These are phyloP conservation scores for Catonia carolina DNA, from an alignment of 2,888 invertebrate genomes.

Conservation along the genomic window DNA sequence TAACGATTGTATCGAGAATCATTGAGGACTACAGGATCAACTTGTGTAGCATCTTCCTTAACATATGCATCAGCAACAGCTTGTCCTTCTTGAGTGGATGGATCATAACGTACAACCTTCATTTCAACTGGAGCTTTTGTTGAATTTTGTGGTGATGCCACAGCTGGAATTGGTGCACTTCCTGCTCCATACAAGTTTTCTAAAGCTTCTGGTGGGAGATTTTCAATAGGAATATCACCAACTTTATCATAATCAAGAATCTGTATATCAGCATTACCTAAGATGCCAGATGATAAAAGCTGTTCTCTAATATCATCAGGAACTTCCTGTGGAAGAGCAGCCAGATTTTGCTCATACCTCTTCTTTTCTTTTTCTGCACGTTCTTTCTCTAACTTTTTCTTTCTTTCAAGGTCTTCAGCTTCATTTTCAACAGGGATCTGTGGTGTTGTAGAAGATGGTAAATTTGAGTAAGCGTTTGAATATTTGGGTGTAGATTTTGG, in stretches of 20 bases:
- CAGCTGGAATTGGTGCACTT: constrained; percentile 61
- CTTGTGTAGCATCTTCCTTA: constrained; percentile 62
- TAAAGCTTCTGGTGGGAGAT: constrained; percentile 74
- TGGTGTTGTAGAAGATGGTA: constrained; percentile 47
- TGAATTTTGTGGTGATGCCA: constrained; percentile 53
- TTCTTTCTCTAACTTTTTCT: constrained; percentile 41
- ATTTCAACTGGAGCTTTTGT: constrained; percentile 48
- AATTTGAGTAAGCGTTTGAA: constrained; percentile 8
- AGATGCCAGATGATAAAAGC: constrained; percentile 73
- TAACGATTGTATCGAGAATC: constrained; percentile 71
- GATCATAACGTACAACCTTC: constrained; percentile 78
- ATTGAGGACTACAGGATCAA: constrained; percentile 67
- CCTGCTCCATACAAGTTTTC: constrained; percentile 82
- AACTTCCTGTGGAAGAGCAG: constrained; percentile 68
- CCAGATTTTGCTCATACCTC: constrained; percentile 48
- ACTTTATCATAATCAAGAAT: constrained; percentile 82
- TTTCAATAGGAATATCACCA: constrained; percentile 75
- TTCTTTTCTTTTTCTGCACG: constrained; percentile 46
- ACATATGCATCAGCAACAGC: constrained; percentile 65
- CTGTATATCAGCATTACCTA: constrained; percentile 82
- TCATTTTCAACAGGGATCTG: constrained; percentile 40
- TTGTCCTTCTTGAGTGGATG: constrained; percentile 64
- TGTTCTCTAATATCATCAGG: constrained; percentile 81
- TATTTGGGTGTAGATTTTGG: constrained; percentile 41
- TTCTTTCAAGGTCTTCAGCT: constrained; percentile 19